phyloP scores from a whole-genome alignment of 2,888 invertebrate genomes.

The Brachypterus glaber region DNA sequence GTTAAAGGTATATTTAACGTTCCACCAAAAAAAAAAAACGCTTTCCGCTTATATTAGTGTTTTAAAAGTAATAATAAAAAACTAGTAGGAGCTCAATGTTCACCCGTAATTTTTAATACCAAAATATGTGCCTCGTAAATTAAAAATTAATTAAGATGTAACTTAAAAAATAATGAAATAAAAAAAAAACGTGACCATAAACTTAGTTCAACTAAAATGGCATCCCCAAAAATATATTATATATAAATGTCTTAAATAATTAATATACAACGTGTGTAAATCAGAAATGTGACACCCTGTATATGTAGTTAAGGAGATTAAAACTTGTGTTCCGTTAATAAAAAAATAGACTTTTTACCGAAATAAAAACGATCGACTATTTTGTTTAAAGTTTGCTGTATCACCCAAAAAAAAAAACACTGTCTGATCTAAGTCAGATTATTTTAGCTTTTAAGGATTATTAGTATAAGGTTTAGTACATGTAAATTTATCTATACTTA shows the following conservation, averaged over 20 bases:
- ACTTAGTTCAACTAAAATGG: no score
- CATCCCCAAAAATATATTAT: no score
- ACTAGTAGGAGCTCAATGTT: slow-evolving; percentile 28
- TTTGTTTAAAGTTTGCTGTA: no score
- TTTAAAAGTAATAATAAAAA: slow-evolving; percentile 20
- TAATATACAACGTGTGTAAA: no score
- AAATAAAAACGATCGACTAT: no score
- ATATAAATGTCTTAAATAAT: slow-evolving; percentile 25
- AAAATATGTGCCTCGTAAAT: slow-evolving; percentile 37
- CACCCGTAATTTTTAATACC: slow-evolving; percentile 35
- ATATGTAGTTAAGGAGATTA: no score
- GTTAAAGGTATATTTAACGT: no score
- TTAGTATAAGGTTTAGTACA: slow-evolving; percentile 27
- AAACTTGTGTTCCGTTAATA: no score
- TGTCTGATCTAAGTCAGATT: slow-evolving; percentile 37
- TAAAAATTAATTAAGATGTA: slow-evolving; percentile 21
- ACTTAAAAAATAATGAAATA: slow-evolving; percentile 25
- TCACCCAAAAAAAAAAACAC: slow-evolving; percentile 26
- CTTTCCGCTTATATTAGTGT: slow-evolving; percentile 24
- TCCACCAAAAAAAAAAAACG: slow-evolving; percentile 19
- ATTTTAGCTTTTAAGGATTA: no score
- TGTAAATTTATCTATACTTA: slow-evolving; percentile 37
- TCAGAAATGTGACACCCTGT: no score
- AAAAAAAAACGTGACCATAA: no score
- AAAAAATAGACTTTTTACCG: no score